Evolutionary conservation across 2,888 invertebrate genomes (phyloP).

Genomic region (Lampropteryx suffumata): DNA sequence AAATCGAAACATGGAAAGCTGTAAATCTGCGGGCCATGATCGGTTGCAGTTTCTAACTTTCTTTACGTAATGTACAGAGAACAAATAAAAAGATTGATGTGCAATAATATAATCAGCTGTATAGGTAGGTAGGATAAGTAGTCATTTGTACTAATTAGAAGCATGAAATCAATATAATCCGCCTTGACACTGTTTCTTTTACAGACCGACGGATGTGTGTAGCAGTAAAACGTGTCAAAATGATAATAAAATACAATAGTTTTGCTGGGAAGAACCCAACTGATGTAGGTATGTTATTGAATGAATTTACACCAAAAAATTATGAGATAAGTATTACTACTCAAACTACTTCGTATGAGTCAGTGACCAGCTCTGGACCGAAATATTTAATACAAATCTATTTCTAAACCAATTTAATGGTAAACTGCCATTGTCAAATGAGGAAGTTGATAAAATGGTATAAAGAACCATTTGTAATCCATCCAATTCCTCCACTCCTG

Average conservation of each 20-base stretch:
- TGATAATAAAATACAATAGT: constrained; percentile 43
- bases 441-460: background rate
- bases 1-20: constrained; percentile 19
- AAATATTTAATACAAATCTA: too few species aligned
- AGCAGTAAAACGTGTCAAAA: constrained; percentile 59
- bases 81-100: constrained; percentile 41
- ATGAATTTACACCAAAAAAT: too few species aligned
- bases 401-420: too few species aligned
- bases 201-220: constrained; percentile 64
- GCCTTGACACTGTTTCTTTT: constrained; percentile 75
- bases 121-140: constrained; percentile 34
- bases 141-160: constrained; percentile 63
- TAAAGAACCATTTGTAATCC: background rate
- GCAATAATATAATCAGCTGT: constrained; percentile 52
- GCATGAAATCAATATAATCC: constrained; percentile 71
- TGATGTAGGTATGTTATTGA: too few species aligned
- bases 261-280: background rate
- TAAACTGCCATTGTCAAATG: background rate
- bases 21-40: constrained; percentile 16
- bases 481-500: too few species aligned
- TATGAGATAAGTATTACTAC: too few species aligned
- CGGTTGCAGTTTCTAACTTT: constrained; percentile 19
- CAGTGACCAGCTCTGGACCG: too few species aligned
- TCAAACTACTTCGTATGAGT: too few species aligned
- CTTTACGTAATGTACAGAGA: constrained; percentile 15